Evolutionary conservation across 2,888 invertebrate species (phyloP).

Genomic region (Aproaerema taeniolella): DNA sequence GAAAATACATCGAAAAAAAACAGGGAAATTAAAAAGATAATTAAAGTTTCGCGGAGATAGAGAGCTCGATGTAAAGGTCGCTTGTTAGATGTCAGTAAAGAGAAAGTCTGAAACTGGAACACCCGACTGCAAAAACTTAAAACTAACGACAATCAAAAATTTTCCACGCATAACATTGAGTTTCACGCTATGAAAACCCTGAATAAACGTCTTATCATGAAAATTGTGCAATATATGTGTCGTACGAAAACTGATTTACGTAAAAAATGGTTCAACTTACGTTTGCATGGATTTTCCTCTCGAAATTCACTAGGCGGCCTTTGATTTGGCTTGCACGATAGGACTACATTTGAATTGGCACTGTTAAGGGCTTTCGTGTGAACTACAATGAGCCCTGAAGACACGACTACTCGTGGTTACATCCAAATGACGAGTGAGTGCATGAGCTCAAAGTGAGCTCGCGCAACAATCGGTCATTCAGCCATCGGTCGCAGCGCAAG

Average conservation of each 20-base stretch:
- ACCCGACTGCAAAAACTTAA: slow-evolving; percentile 1
- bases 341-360: slow-evolving; percentile 77
- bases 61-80: slow-evolving; percentile 14
- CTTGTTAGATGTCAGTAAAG: slow-evolving; percentile 18
- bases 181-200: neutral
- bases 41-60: no score
- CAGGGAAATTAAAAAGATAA: no score
- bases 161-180: slow-evolving; percentile 3
- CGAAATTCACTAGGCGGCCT: slow-evolving; percentile 52
- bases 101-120: slow-evolving; percentile 30
- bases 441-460: no score
- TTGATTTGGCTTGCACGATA: slow-evolving; percentile 50
- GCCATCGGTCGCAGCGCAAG: neutral
- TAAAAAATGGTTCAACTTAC: slow-evolving; percentile 45
- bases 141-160: slow-evolving; percentile 3
- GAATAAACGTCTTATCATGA: slow-evolving; percentile 10
- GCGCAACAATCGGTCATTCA: neutral
- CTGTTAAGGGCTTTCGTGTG: slow-evolving; percentile 68
- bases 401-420: slow-evolving; percentile 68
- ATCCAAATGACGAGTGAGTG: slow-evolving; percentile 59
- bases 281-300: slow-evolving; percentile 71
- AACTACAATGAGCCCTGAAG: slow-evolving; percentile 72
- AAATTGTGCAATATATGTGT: slow-evolving; percentile 47
- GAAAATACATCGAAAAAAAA: no score
- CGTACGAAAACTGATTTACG: slow-evolving; percentile 19